Base-by-base conservation (phyloP, 2,888 invertebrate genomes). In the Iphiclides podalirius region DNA sequence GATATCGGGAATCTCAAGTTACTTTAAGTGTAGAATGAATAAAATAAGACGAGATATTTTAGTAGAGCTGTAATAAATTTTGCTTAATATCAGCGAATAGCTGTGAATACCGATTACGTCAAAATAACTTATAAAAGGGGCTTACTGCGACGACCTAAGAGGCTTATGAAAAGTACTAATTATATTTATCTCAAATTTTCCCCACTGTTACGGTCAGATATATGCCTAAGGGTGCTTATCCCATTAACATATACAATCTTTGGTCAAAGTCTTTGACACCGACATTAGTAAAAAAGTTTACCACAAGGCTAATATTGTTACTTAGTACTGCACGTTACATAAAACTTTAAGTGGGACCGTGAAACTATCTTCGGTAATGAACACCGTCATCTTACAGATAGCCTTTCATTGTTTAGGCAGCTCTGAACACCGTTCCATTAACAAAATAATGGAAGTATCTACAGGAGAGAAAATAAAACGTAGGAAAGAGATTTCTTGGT, bases 361-460 rank as follows among this genome's bases (percentile, higher is more conserved):
- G 36, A 36, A 47, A 47, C 28, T 41, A 48, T 37, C 4, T 14
- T 28, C 2, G 12, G 20, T 49, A 44, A 49, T 38, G 43, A 44
- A 49, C 17, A 43, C 43, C 16, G 39, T 26, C 38, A 49, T 39
- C 38, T 33, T 23, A 44, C 16, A 70, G 64, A 70, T 67, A 70
- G 62, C 62, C 65, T 62, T 64, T 70, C 70, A 78, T 83, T 82
- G 77, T 85, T 78, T 74, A 76, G 69, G 69, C 69, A 70, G 66
- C 66, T 69, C 67, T 66, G 72, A 75, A 77, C 72, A 75, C 68
- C 69, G 72, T 78, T 78, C 80, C 81, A 82, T 84, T 85, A 83
- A 79, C 75, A 70, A 75, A 75, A 80, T 83, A 84, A 83, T 79
- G 72, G 76, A 72, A 77, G 76, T 74, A 78, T 76, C 72, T 75